Percentiles rank a stretch among this genome's conserved stretches.
phyloP scores from a whole-genome alignment of 2,888 invertebrate genomes.

The Chrysolina americana region DNA sequence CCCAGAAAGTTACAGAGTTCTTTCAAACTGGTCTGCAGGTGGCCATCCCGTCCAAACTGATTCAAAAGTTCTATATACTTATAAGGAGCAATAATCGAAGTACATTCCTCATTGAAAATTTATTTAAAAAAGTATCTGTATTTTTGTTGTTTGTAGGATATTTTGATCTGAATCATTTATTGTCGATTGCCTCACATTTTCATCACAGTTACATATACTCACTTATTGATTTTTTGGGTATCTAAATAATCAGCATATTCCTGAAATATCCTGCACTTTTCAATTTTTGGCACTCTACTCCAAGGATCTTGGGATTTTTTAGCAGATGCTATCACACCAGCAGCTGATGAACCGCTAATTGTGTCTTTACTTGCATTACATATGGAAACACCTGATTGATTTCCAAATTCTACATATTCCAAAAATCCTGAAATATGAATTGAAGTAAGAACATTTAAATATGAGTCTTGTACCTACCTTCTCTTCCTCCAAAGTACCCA shows the following conservation, averaged over 20 bases:
- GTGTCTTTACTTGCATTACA: conserved; percentile 54
- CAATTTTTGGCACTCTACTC: conserved; percentile 53
- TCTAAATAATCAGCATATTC: conserved; percentile 52
- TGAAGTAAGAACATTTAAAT: neutral
- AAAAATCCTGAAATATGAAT: conserved; percentile 46
- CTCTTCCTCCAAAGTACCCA: conserved; percentile 70
- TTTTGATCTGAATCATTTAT: no score
- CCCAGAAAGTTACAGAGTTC: no score
- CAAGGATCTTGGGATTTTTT: conserved; percentile 69
- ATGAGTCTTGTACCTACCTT: conserved; percentile 56
- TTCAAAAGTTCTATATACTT: no score
- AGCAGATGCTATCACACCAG: conserved; percentile 69
- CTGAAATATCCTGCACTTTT: conserved; percentile 53
- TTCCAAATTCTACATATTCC: conserved; percentile 41
- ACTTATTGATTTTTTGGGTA: conserved; percentile 48
- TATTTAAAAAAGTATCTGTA: no score
- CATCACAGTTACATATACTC: neutral
- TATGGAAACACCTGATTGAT: neutral
- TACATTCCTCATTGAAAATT: no score
- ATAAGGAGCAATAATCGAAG: no score
- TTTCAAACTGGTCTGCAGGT: no score
- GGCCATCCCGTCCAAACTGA: no score
- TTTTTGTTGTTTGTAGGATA: no score
- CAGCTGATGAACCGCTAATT: conserved; percentile 65
- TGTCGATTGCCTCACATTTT: no score